Evolutionary conservation across 2,888 invertebrate genomes (phyloP), one percentile per base, ranked within the genome.

Genomic region (Temnothorax rugatulus): DNA sequence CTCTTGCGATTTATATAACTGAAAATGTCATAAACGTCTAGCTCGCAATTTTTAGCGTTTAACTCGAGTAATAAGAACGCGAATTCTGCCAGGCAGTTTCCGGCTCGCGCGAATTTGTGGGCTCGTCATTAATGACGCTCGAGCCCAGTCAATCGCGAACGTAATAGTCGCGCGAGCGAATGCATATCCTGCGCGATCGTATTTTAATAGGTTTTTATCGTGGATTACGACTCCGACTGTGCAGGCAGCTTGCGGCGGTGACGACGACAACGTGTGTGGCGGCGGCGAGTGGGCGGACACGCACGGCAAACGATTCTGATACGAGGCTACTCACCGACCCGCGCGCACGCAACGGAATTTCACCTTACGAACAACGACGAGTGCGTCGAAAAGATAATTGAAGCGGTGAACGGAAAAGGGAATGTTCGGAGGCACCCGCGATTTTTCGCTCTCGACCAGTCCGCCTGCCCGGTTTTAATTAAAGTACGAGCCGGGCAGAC

Each of bases 281-380:
- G 64, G 71, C 69, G 59, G 75, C 54, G 77, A 86, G 89, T 86
- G 88, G 88, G 89, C 89, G 86, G 88, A 71, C 64, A 84, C 82
- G 77, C 54, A 34, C 50, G 61, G 75, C 63, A 18, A 75, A 47
- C 83, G 75, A 76, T 71, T 71, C 57, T 61, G 83, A 83, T 76
- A 83, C 52, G 29, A 54, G 64, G 21, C 54, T 66, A 41, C 68
- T 77, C 47, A 54, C 52, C 82, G 76, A 57, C 4, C 18, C 52
- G 57, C 81, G 82, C 66, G 47, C 64, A 64, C 57, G 66, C 82
- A 63, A 41, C 44, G 63, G 52, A 54, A 82, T 73, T 82, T 82
- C 63, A 82, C 82, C 63, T 82, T 63, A 82, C 69, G 41, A 41
- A 44, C 52, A n/a, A 54, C 21, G 52, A 54, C 63, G 54, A 79